Base-by-base conservation (phyloP, 2,888 invertebrate species). In the Xylota segnis region DNA sequence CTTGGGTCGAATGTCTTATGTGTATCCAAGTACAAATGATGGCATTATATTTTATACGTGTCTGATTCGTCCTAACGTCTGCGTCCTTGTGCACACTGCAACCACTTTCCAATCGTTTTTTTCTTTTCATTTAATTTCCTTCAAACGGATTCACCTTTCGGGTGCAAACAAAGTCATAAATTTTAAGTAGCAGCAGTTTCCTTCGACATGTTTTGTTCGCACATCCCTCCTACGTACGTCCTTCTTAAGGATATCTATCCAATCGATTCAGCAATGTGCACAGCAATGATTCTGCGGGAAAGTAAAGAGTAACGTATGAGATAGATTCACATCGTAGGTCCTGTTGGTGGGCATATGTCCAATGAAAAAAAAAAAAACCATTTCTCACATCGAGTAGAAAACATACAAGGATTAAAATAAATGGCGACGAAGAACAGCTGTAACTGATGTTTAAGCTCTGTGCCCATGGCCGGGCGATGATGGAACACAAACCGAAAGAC, bases 141-240 rank as follows among this genome's bases (percentile, higher is more conserved):
- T 86, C 87, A 77, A 87, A 87, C 87, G 82, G 87, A 87, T 84
- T 84, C 88, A 88, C 88, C 88, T 88, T 88, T 87, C 79, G 88
- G 88, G 81, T 87, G 88, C 88, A 88, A 88, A 88, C 88, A 88
- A 88, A 88, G 87, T 88, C 84, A 88, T 88, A 88, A 88, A 88
- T 88, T 88, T 88, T 84, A 87, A 81, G 72, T 71, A 83, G 82
- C 77, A 87, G 82, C 83, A 70, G 87, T 71, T 87, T 87, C 59
- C 87, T 88, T 87, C 87, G 87, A 88, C 87, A 88, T 88, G 86
- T 87, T 77, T 86, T 72, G 43, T 65, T 77, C 86, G 32, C 66
- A 68, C 58, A 18, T 72, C 12, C n/a, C 27, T 45, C 23, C 61
- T 23, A 23, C 23, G 29, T 23, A 2, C 18, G 54, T 58, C 50